Evolutionary conservation across 1,140 invertebrate species (phyloP).

Genomic region (Helicoverpa zea): DNA sequence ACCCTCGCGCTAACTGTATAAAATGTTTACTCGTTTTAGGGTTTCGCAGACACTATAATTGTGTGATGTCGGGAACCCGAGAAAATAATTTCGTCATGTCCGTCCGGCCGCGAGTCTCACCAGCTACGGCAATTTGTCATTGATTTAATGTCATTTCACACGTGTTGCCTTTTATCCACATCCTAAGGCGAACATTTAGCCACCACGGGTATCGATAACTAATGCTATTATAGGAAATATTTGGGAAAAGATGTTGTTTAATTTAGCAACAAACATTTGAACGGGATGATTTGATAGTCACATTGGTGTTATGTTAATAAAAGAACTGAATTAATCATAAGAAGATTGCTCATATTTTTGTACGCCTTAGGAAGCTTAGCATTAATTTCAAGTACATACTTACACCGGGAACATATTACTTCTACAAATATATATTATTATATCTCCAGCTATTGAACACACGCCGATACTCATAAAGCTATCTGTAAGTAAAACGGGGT

Average conservation of each 20-base stretch:
- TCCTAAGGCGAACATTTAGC: slow-evolving; percentile 2
- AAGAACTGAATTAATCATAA: no score
- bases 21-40: slow-evolving; percentile 43
- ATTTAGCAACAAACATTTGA: no score
- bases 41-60: slow-evolving; percentile 42
- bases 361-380: no score
- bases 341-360: no score
- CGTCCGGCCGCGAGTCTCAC: slow-evolving; percentile 10
- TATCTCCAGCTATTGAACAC: slow-evolving; percentile 55
- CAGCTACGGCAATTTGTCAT: slow-evolving; percentile 30
- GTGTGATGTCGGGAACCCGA: slow-evolving; percentile 4
- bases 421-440: slow-evolving; percentile 56
- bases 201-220: background rate
- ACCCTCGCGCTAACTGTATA: slow-evolving; percentile 33
- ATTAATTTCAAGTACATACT: no score
- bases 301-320: no score
- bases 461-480: slow-evolving; percentile 56
- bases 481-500: slow-evolving; percentile 56
- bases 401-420: background rate
- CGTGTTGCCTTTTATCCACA: slow-evolving; percentile 23
- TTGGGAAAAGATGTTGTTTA: background rate
- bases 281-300: no score
- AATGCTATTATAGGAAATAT: background rate
- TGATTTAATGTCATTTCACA: slow-evolving; percentile 33
- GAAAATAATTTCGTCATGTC: slow-evolving; percentile 34